Percentiles rank a stretch among this genome's conserved stretches.
Evolutionary conservation across 1,140 invertebrate species (phyloP).

Genomic region (Matsumurasca onukii): DNA sequence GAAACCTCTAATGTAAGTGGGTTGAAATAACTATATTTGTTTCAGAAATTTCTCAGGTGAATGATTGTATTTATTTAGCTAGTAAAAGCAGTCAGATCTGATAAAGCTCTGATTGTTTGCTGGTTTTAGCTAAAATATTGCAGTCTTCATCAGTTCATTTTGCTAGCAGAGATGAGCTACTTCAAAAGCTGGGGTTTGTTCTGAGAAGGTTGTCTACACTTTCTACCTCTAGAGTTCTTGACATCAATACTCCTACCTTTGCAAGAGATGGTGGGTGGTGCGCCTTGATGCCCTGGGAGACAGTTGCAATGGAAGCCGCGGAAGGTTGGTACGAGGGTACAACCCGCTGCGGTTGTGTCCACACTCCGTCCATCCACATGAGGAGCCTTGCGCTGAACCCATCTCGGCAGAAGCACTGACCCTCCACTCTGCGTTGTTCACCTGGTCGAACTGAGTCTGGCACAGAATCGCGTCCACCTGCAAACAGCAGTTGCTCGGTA

Average conservation of each 20-base stretch:
- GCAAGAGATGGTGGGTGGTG: slow-evolving; percentile 74
- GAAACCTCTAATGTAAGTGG: too few relatives aligned
- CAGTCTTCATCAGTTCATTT: not conserved
- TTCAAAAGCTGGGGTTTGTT: too few relatives aligned
- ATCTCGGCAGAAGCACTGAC: slow-evolving; percentile 87
- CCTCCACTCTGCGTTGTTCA: slow-evolving; percentile 86
- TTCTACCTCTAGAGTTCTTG: too few relatives aligned
- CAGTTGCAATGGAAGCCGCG: slow-evolving; percentile 87
- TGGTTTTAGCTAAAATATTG: not conserved
- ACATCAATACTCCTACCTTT: too few relatives aligned
- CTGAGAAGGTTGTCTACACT: too few relatives aligned
- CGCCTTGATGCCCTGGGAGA: slow-evolving; percentile 80
- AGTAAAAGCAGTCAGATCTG: too few relatives aligned
- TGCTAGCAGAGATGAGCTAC: not conserved
- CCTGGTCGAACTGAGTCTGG: slow-evolving; percentile 86
- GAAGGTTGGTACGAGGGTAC: slow-evolving; percentile 80
- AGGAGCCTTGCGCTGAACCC: slow-evolving; percentile 80
- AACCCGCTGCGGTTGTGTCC: slow-evolving; percentile 73
- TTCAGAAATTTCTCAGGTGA: too few relatives aligned
- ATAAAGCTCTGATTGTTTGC: too few relatives aligned
- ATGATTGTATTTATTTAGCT: too few relatives aligned
- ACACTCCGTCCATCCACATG: slow-evolving; percentile 81
- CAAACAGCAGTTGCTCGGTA: too few relatives aligned
- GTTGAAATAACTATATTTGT: too few relatives aligned
- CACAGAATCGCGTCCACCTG: slow-evolving; percentile 65